These are phyloP conservation scores for Caligus rogercresseyi DNA, from an alignment of 1,140 invertebrate genomes.

Conservation along the genomic window DNA sequence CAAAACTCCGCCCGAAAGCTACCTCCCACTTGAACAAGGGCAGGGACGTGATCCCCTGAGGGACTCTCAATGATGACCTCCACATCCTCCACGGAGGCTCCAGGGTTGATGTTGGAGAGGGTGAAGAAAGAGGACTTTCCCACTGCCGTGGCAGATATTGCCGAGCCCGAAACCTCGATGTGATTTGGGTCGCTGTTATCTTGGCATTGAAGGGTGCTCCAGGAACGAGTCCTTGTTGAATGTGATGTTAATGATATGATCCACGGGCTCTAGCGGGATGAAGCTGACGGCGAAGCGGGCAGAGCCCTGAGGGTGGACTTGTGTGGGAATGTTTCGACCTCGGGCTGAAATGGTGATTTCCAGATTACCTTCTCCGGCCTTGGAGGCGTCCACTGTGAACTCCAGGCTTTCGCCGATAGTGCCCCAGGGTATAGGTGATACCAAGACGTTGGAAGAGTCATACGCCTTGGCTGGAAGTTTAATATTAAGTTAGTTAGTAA, in stretches of 20 bases:
- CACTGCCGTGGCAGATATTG: slow-evolving; percentile 45
- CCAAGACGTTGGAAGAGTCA: slow-evolving; percentile 44
- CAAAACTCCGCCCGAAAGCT: slow-evolving; percentile 70
- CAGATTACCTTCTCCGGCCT: slow-evolving; percentile 91
- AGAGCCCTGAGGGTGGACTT: slow-evolving; percentile 79
- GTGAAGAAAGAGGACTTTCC: slow-evolving; percentile 52
- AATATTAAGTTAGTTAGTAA: too few relatives aligned
- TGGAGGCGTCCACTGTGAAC: slow-evolving; percentile 70
- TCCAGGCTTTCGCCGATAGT: slow-evolving; percentile 35
- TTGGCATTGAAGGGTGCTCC: slow-evolving; percentile 30
- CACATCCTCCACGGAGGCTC: slow-evolving; percentile 56
- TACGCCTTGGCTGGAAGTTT: slow-evolving; percentile 64
- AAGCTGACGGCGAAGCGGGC: slow-evolving; percentile 83
- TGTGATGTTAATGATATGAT: slow-evolving; percentile 85
- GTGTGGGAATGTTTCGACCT: slow-evolving; percentile 83
- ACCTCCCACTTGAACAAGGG: slow-evolving; percentile 53
- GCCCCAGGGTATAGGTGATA: slow-evolving; percentile 34
- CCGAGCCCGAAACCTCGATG: slow-evolving; percentile 49
- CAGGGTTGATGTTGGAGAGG: slow-evolving; percentile 49
- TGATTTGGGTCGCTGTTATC: slow-evolving; percentile 43
- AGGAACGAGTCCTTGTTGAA: slow-evolving; percentile 74
- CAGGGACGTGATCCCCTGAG: slow-evolving; percentile 62
- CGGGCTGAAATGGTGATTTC: slow-evolving; percentile 89
- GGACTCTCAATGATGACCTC: slow-evolving; percentile 77
- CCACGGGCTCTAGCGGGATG: slow-evolving; percentile 73